These are phyloP conservation scores for Pterostichus madidus DNA, from an alignment of 2,888 invertebrate genomes.

Conservation along the genomic window DNA sequence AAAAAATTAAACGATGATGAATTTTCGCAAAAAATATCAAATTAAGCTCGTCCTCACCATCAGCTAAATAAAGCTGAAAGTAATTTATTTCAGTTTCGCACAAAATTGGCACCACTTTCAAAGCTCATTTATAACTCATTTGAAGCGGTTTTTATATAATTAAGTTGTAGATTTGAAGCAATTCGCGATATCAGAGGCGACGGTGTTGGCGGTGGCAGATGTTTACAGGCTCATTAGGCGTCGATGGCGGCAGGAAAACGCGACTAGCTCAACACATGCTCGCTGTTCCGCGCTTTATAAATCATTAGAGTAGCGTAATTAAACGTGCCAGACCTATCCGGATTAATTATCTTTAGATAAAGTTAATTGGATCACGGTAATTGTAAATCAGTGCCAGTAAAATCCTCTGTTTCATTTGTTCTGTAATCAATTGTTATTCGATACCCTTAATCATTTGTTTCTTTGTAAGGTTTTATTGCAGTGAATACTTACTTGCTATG, in stretches of 20 bases:
- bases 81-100: slow-evolving; percentile 1
- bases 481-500: neutral
- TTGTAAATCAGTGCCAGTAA: slow-evolving; percentile 45
- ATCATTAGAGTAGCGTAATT: slow-evolving; percentile 47
- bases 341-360: slow-evolving; percentile 56
- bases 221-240: slow-evolving; percentile 9
- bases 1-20: neutral
- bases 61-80: slow-evolving; percentile 1
- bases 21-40: neutral
- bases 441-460: slow-evolving; percentile 35
- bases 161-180: neutral
- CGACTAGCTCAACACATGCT: slow-evolving; percentile 8
- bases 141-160: slow-evolving; percentile 10
- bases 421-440: slow-evolving; percentile 21
- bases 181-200: neutral
- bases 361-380: slow-evolving; percentile 51
- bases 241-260: neutral
- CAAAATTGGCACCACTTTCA: neutral
- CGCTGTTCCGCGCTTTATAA: slow-evolving; percentile 25
- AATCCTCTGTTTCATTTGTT: slow-evolving; percentile 41
- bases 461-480: slow-evolving; percentile 16
- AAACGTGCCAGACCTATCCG: slow-evolving; percentile 29
- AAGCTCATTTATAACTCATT: slow-evolving; percentile 4
- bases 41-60: neutral
- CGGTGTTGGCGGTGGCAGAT: neutral